These are phyloP conservation scores for Dryoscopus gambensis DNA, from an alignment of 2,113 vertebrate genomes.

Conservation along the genomic window DNA sequence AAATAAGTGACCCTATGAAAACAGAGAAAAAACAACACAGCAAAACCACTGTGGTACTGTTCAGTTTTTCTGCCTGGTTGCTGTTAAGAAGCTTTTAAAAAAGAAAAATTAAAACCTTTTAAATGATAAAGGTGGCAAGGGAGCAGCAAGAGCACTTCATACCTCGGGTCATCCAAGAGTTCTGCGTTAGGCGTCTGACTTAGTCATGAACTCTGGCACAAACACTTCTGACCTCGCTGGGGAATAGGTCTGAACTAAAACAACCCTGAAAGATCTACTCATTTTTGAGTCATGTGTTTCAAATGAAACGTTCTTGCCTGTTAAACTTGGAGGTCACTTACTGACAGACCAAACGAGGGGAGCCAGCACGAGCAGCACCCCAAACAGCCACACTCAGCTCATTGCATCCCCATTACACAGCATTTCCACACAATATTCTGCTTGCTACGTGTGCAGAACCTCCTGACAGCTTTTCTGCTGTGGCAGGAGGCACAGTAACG, in stretches of 20 bases:
- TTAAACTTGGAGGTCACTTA: background rate
- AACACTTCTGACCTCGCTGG: background rate
- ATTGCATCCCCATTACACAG: background rate
- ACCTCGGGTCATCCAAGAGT: background rate
- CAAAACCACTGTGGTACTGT: background rate
- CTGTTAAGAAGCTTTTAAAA: background rate
- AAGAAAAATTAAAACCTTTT: background rate
- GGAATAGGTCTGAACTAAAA: constrained; percentile 4
- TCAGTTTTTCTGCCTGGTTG: background rate
- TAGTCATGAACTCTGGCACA: constrained; percentile 38
- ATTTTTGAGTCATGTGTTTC: constrained; percentile 35
- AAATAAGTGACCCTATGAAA: background rate
- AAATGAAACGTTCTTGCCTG: background rate
- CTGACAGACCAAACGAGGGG: background rate
- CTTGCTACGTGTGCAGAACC: background rate
- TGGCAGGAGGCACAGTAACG: background rate
- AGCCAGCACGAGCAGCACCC: background rate
- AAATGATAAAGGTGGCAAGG: background rate
- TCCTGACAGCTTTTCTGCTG: background rate
- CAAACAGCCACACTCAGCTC: background rate
- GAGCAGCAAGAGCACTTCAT: background rate
- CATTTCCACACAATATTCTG: background rate
- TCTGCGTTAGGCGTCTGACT: background rate
- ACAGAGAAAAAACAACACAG: rapidly evolving
- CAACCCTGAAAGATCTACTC: background rate